Evolutionary conservation across 1,140 invertebrate genomes (phyloP), one percentile per base, ranked within the genome.

Genomic region (Cyclina sinensis): DNA sequence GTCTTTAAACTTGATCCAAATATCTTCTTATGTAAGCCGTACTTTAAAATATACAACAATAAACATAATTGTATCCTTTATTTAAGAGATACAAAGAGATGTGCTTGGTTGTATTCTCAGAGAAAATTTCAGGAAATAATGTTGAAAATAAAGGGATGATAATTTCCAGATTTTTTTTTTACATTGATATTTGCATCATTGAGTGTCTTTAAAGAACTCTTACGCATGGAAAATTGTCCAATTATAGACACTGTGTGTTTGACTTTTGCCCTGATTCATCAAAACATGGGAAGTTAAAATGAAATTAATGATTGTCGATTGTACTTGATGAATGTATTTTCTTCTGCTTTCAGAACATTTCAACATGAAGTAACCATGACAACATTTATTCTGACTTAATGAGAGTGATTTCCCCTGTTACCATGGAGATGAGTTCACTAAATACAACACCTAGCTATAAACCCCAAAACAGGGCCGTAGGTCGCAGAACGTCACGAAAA

Each of bases 351-450:
- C 65, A 70, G 65, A 70, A 70, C 21, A 14, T 27, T 27, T 18
- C 32, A 37, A 37, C 32, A 70, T 48, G 57, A 68, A 21, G 37
- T 54, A 39, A 59, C 54, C 24, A 88, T 80, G 74, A 46, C 51
- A 80, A 54, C 30, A 35, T 21, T 39, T 43, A 32, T 68, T 27
- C 35, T 54, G 3, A 43, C 35, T 82, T 59, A 18, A 82, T 82
- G 78, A 88, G 70, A 88, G 48, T 76, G 32, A 39, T 65, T 59
- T 81, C 79, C 46, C 37, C 35, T 65, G 68, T 76, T 3, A 80
- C 35, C 16, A 90, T 90, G 88, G 88, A 90, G 59, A 85, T 85
- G 74, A 90, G 59, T 62, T 80, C 83, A 65, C 27, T 85, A 27
- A 90, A 39, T 62, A 86, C 83, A 81, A 86, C 82, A 73, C 76